Percentiles rank a stretch among this genome's conserved stretches.
Evolutionary conservation across 2,113 vertebrate species (phyloP).

Genomic region (Spheniscus mendiculus): DNA sequence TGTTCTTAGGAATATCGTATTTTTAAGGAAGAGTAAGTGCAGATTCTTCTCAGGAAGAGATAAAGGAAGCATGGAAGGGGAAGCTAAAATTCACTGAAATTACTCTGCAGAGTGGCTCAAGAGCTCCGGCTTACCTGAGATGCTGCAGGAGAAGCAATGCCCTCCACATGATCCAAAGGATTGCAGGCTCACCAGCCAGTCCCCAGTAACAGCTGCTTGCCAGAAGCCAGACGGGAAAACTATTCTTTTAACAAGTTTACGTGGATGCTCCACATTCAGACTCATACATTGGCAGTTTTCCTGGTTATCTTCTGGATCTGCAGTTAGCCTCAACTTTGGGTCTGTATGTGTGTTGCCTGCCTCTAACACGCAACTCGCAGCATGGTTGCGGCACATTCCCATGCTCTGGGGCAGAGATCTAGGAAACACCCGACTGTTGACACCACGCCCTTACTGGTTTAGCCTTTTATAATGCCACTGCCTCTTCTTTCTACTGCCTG

Average conservation of each 20-base stretch:
- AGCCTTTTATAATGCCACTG: neutral
- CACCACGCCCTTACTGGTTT: neutral
- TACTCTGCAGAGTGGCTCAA: neutral
- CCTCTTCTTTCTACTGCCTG: neutral
- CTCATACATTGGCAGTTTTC: neutral
- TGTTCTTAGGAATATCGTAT: neutral
- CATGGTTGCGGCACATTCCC: fast-evolving
- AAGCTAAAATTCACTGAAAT: neutral
- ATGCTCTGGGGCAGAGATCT: neutral
- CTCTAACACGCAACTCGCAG: neutral
- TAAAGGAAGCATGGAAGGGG: neutral
- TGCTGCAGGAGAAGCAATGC: neutral
- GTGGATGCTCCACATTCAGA: neutral
- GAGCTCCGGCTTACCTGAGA: neutral
- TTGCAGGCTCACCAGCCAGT: neutral
- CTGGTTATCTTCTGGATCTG: neutral
- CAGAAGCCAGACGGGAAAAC: neutral
- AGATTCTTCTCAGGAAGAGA: neutral
- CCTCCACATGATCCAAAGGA: neutral
- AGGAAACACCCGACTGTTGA: neutral
- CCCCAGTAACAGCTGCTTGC: neutral
- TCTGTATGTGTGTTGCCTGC: neutral
- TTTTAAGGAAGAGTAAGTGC: neutral
- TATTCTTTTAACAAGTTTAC: neutral
- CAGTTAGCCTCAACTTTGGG: neutral